phyloP scores from a whole-genome alignment of 1,140 invertebrate genomes.

The Laupala kohalensis region DNA sequence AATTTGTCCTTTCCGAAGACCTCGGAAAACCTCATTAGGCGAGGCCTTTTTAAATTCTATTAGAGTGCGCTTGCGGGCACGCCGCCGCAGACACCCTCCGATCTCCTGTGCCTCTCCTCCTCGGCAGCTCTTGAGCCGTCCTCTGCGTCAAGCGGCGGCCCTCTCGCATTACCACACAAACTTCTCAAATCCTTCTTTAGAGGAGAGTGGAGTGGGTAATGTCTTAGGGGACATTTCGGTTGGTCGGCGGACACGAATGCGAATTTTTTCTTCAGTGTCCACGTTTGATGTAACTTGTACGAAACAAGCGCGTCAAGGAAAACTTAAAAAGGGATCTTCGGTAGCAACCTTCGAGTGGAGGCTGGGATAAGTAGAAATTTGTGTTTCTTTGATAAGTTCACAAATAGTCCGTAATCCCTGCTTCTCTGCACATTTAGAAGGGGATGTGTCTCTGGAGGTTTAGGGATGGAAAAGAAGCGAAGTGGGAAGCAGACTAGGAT shows the following conservation, averaged over 20 bases:
- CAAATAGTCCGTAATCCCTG: slow-evolving; percentile 3
- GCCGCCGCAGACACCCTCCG: too few relatives aligned
- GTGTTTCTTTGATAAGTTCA: background rate
- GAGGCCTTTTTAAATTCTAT: background rate
- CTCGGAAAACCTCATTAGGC: background rate
- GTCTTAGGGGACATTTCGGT: background rate
- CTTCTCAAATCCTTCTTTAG: background rate
- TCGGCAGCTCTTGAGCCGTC: too few relatives aligned
- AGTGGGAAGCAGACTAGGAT: background rate
- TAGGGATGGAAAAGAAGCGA: background rate
- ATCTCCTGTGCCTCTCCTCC: too few relatives aligned
- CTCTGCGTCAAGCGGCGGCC: too few relatives aligned
- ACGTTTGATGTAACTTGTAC: background rate
- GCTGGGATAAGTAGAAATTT: slow-evolving; percentile 4
- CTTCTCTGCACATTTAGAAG: too few relatives aligned
- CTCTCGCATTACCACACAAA: background rate
- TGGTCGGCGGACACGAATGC: background rate
- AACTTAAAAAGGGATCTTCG: background rate
- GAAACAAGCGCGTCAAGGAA: background rate
- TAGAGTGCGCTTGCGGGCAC: background rate
- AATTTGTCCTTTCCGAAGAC: background rate
- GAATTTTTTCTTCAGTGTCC: background rate
- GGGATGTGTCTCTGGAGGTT: too few relatives aligned
- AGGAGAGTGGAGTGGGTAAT: background rate
- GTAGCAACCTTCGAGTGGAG: background rate